phyloP scores from a whole-genome alignment of 2,797 vertebrate genomes.

The Anabacerthia variegaticeps region DNA sequence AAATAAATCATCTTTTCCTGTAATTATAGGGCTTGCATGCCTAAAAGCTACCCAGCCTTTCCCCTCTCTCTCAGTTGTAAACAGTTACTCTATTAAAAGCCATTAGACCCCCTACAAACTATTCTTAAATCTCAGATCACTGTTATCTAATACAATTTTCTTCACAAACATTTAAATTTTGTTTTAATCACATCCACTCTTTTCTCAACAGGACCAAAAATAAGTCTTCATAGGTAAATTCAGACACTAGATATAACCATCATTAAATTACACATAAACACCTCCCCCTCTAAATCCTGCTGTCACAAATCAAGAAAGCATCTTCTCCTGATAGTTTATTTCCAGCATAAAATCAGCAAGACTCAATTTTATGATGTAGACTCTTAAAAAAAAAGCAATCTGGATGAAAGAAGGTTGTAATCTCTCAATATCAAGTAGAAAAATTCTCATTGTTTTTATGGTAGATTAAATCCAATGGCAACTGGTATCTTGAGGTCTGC shows the following conservation, averaged over 20 bases:
- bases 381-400: constrained; percentile 75
- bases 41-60: not conserved
- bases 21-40: not conserved
- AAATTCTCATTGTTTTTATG: constrained; percentile 64
- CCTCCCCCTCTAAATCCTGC: constrained; percentile 8
- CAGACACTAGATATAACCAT: constrained; percentile 15
- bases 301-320: constrained; percentile 48
- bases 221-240: constrained; percentile 38
- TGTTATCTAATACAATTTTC: not conserved
- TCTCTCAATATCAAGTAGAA: constrained; percentile 59
- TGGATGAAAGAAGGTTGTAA: constrained; percentile 62
- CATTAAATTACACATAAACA: constrained; percentile 33
- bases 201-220: constrained; percentile 25
- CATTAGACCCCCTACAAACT: not conserved
- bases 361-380: constrained; percentile 77
- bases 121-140: not conserved
- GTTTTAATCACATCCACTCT: not conserved
- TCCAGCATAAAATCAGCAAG: constrained; percentile 68
- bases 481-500: constrained; percentile 45
- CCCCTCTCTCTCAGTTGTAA: not conserved
- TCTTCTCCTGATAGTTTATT: constrained; percentile 78
- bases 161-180: not conserved
- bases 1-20: not conserved
- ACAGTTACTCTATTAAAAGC: not conserved
- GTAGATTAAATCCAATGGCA: constrained; percentile 61